Evolutionary conservation across 2,888 invertebrate genomes (phyloP).

Genomic region (Morpho deidamia): DNA sequence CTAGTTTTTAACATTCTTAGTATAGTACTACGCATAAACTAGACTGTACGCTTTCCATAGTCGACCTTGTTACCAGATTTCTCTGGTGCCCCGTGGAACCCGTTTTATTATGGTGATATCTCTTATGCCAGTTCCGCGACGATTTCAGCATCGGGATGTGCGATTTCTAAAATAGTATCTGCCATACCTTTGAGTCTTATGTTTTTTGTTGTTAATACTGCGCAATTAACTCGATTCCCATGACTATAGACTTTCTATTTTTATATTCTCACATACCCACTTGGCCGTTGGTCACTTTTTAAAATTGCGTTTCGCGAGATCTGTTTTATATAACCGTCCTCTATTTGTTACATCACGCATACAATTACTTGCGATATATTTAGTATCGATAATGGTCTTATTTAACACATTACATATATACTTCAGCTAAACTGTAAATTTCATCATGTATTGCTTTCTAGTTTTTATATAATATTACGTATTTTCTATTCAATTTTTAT

Average conservation of each 20-base stretch:
- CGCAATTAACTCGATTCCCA: constrained; percentile 26
- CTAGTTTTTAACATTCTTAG: constrained; percentile 54
- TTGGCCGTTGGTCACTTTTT: constrained; percentile 26
- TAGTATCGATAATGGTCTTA: too few relatives aligned
- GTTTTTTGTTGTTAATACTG: constrained; percentile 1
- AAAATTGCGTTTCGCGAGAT: constrained; percentile 51
- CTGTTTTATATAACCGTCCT: constrained; percentile 49
- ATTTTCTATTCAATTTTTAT: too few relatives aligned
- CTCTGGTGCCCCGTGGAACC: constrained; percentile 34
- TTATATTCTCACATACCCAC: constrained; percentile 40
- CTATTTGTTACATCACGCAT: constrained; percentile 31
- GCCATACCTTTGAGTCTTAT: constrained; percentile 5
- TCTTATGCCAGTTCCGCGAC: constrained; percentile 1
- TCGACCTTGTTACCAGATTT: constrained; percentile 64
- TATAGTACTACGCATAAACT: constrained; percentile 64
- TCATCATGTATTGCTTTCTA: too few relatives aligned
- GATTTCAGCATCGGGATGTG: constrained; percentile 11
- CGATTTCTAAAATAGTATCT: constrained; percentile 14
- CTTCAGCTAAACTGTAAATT: too few relatives aligned
- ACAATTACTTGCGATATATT: not conserved
- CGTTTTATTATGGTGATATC: constrained; percentile 8
- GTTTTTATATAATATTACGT: too few relatives aligned
- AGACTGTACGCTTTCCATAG: constrained; percentile 65
- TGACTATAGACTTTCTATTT: constrained; percentile 55
- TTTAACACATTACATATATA: too few relatives aligned